These are phyloP conservation scores for Paracentrotus lividus DNA, from an alignment of 53 echinoderm and acorn worm species.

Conservation along the genomic window DNA sequence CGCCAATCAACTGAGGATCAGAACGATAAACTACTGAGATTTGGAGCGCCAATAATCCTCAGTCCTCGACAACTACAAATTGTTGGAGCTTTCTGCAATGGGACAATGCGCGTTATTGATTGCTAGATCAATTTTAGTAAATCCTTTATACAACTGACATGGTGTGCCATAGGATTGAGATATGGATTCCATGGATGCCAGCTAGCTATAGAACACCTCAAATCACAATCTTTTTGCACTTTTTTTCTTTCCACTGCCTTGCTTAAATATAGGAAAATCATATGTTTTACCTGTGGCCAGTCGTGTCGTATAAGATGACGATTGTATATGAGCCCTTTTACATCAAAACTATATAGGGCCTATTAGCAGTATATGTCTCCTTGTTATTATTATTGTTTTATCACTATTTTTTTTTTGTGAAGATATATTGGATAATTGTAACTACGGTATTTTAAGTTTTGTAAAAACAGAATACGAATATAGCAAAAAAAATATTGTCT, in stretches of 20 bases:
- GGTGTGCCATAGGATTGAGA: neutral
- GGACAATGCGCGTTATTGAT: conserved; percentile 60
- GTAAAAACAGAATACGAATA: too few relatives aligned
- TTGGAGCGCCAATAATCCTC: conserved; percentile 16
- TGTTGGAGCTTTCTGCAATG: conserved; percentile 27
- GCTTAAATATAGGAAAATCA: neutral
- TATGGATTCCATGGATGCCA: neutral
- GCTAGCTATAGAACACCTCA: neutral
- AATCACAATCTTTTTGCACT: conserved; percentile 17
- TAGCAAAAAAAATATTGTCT: too few relatives aligned
- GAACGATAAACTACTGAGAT: conserved; percentile 9
- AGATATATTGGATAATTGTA: too few relatives aligned
- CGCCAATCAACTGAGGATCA: conserved; percentile 56
- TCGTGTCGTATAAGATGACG: too few relatives aligned
- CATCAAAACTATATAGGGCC: too few relatives aligned
- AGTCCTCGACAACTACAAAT: conserved; percentile 53
- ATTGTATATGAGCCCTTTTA: too few relatives aligned
- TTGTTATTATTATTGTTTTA: too few relatives aligned
- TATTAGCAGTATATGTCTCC: too few relatives aligned
- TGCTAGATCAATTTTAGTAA: conserved; percentile 38
- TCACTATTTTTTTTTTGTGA: too few relatives aligned
- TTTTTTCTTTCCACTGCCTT: neutral
- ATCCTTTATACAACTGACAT: conserved; percentile 39
- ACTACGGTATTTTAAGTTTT: too few relatives aligned
- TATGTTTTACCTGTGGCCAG: neutral